Conservation (phyloP, 2,113 vertebrate genomes). For the Catharus bicknelli region DNA sequence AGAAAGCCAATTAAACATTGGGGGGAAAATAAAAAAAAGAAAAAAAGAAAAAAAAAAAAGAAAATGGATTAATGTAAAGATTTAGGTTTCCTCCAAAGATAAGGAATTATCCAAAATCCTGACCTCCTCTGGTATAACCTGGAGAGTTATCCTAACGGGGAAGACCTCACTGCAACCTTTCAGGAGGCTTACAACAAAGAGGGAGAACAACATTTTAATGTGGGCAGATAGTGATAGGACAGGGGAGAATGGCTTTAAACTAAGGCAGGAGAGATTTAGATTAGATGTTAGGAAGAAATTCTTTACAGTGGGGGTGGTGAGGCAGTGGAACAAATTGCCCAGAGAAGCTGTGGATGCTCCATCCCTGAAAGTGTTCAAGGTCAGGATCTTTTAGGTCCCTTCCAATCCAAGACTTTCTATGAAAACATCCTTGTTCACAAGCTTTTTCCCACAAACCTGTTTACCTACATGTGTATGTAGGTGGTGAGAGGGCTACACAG, state of each 20-base stretch:
- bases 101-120: neutral
- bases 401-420: neutral
- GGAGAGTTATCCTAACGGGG: neutral
- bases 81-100: neutral
- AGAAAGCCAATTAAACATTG: neutral
- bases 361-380: no score
- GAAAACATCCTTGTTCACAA: neutral
- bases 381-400: neutral
- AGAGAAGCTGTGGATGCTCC: neutral
- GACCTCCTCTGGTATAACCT: neutral
- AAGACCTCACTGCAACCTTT: neutral
- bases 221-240: neutral
- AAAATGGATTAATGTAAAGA: neutral
- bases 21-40: rapidly evolving
- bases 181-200: neutral
- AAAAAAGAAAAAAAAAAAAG: no score
- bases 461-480: neutral
- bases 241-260: neutral
- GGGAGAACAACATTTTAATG: neutral
- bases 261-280: neutral
- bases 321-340: neutral
- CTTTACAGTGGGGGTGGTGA: neutral
- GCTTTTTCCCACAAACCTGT: neutral
- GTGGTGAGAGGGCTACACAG: neutral
- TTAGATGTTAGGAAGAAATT: neutral